Evolutionary conservation across 2,113 vertebrate species (phyloP).

Genomic region (Rhadina sibilatrix): DNA sequence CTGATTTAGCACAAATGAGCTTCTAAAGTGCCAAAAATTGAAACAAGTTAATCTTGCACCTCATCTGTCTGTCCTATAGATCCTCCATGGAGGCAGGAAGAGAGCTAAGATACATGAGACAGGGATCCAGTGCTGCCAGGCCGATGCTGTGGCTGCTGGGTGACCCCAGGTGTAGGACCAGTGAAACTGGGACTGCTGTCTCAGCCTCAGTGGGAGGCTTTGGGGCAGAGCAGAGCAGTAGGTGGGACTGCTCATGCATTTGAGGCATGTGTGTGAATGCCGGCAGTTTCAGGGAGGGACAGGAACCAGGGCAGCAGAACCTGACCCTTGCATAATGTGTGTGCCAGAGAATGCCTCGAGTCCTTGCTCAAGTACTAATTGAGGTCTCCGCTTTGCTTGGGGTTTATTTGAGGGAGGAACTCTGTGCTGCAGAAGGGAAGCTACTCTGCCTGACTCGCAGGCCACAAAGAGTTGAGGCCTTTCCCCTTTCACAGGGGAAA

Average conservation of each 20-base stretch:
- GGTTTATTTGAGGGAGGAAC: slow-evolving; percentile 13
- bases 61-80: background rate
- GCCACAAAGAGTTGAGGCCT: background rate
- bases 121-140: too few relatives aligned
- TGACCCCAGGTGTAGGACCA: background rate
- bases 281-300: slow-evolving; percentile 52
- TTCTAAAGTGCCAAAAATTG: background rate
- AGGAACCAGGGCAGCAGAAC: slow-evolving; percentile 50
- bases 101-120: accelerated
- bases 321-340: slow-evolving; percentile 32
- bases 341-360: background rate
- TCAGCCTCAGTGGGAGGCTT: background rate
- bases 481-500: background rate
- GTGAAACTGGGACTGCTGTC: background rate
- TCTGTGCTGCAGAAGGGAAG: background rate
- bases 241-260: background rate
- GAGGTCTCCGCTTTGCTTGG: background rate
- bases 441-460: background rate
- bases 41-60: background rate
- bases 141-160: background rate
- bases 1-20: background rate
- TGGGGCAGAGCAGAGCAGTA: background rate
- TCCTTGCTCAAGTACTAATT: slow-evolving; percentile 48
- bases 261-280: background rate
- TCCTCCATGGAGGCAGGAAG: background rate